Conservation (phyloP, 2,797 vertebrate genomes). For the Podargus strigoides region DNA sequence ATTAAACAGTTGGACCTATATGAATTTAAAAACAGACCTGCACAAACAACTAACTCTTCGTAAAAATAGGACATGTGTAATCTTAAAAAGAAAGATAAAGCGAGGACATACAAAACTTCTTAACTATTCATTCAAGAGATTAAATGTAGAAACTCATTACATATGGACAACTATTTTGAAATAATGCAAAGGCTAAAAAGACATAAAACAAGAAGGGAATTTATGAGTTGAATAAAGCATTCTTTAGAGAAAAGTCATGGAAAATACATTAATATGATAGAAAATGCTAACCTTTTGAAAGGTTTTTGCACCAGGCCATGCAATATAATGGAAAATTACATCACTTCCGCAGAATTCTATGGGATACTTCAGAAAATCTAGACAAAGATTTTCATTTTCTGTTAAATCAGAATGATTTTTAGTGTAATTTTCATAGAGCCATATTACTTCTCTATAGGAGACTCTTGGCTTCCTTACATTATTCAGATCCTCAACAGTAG, state of each 20-base stretch:
- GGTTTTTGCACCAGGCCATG: neutral
- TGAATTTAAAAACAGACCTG: neutral
- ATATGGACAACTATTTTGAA: neutral
- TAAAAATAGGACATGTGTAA: neutral
- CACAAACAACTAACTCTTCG: neutral
- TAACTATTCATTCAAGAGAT: neutral
- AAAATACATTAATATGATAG: neutral
- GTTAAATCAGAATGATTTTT: neutral
- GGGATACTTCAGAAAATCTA: neutral
- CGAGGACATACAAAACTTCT: neutral
- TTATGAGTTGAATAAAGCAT: neutral
- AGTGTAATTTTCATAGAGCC: neutral
- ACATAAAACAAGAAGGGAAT: neutral
- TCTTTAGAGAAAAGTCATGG: neutral
- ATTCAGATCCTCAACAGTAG: neutral
- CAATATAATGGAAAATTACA: neutral
- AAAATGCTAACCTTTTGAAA: neutral
- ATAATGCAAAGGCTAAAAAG: neutral
- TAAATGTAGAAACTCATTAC: neutral
- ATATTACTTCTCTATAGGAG: neutral
- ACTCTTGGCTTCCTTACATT: neutral
- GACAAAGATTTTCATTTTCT: neutral
- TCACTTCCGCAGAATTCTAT: neutral
- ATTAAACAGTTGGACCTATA: neutral
- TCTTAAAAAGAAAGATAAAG: neutral